Percentiles rank a stretch among this genome's conserved stretches.
Evolutionary conservation across 1,140 invertebrate genomes (phyloP).

Genomic region (Globodera ellingtonae): DNA sequence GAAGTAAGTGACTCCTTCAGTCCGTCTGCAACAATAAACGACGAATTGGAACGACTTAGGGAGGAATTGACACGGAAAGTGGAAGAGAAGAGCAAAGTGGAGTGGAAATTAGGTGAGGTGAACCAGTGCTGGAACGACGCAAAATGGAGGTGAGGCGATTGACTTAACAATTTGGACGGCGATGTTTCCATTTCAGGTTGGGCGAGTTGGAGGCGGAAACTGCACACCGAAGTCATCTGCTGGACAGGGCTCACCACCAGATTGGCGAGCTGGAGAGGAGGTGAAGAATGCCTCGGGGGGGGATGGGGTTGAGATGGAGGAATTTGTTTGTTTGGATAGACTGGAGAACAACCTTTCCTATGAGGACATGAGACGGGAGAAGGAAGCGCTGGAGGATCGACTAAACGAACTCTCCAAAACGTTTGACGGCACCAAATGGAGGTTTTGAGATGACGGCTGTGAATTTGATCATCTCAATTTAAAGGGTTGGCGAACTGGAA

Average conservation of each 20-base stretch:
- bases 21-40: constrained; percentile 20
- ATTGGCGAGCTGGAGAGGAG: constrained; percentile 39
- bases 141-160: constrained; percentile 44
- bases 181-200: constrained; percentile 35
- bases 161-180: background rate
- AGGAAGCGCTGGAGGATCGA: constrained; percentile 7
- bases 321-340: background rate
- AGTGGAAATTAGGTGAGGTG: constrained; percentile 43
- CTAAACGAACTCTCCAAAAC: constrained; percentile 13
- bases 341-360: background rate
- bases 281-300: background rate
- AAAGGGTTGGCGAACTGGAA: constrained; percentile 31
- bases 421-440: constrained; percentile 32
- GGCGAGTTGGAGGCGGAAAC: constrained; percentile 48
- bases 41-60: constrained; percentile 38
- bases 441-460: background rate
- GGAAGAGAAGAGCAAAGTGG: constrained; percentile 30
- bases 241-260: constrained; percentile 41
- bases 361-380: constrained; percentile 1
- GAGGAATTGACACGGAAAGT: constrained; percentile 26
- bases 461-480: background rate
- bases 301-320: background rate
- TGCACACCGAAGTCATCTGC: constrained; percentile 39
- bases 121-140: constrained; percentile 53
- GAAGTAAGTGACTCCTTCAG: background rate